These are phyloP conservation scores for Sander vitreus DNA, from an alignment of 2,113 vertebrate species.

Conservation along the genomic window DNA sequence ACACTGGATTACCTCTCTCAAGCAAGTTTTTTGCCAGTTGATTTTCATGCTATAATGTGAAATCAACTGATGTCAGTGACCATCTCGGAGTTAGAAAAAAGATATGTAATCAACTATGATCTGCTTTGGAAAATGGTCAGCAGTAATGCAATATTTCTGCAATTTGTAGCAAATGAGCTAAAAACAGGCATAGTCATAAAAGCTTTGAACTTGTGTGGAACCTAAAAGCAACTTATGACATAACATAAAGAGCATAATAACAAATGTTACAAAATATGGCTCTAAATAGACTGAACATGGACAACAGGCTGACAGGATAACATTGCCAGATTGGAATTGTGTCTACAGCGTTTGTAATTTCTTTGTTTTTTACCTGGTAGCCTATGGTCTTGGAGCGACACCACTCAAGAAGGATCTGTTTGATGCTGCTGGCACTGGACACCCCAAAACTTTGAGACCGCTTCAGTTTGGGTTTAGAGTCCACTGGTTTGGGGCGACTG, in stretches of 20 bases:
- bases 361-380: constrained; percentile 88
- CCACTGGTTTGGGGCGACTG: constrained; percentile 86
- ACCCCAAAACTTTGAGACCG: constrained; percentile 97
- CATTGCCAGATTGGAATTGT: neutral
- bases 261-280: neutral
- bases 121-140: neutral
- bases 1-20: neutral
- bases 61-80: constrained; percentile 13
- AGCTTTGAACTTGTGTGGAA: neutral
- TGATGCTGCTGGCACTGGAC: constrained; percentile 97
- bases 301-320: neutral
- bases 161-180: neutral
- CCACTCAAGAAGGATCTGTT: constrained; percentile 97
- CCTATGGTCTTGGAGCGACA: constrained; percentile 96
- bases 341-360: neutral
- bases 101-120: neutral
- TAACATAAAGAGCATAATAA: too few relatives aligned
- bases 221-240: neutral
- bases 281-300: neutral
- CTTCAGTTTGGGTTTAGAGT: constrained; percentile 92
- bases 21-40: neutral
- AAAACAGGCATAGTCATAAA: neutral
- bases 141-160: neutral
- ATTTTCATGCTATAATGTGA: neutral
- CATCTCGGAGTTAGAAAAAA: neutral